Evolutionary conservation across 2,888 invertebrate genomes (phyloP), one percentile per base, ranked within the genome.

Genomic region (Nomada ferruginata): DNA sequence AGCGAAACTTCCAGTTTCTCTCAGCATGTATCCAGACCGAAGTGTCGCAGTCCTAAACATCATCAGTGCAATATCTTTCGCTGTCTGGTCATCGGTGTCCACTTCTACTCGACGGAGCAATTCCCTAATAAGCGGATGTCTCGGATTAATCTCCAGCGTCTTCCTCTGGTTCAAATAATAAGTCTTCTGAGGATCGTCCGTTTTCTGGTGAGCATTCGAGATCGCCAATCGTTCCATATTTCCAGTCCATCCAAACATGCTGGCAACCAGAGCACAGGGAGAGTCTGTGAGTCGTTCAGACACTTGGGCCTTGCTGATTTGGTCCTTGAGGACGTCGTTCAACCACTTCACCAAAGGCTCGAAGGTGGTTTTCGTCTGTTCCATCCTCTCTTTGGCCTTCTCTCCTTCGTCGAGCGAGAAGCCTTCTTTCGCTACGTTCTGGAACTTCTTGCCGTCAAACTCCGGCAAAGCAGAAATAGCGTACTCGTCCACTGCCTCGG

Each of bases 351-450:
- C 96, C 80, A 99, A 95, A 64, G 99, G 98, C 94, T 98, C 98
- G 94, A 96, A 98, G 76, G 96, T 95, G 87, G 95, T 95, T 93
- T 97, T 97, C 81, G 97, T 93, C 76, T 96, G 96, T 92, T 98
- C 98, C 91, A 96, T 94, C 87, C 96, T 96, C 93, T 97, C 97
- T 94, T 97, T 97, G 84, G 91, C 88, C 20, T 91, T 91, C 1
- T 89, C 88, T 94, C 96, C 95, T 91, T 98, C 98, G 61, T 97
- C 96, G 11, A 99, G 94, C 87, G 96, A 96, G 93, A 99, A 97
- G 50, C 99, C 99, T 95, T 99, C 99, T 94, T 99, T 99, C 89
- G 99, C 99, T 72, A 99, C 98, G 94, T 99, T 99, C 94, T 98
- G 98, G 97, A 99, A 99, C 94, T 99, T 99, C 95, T 99, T 98